Conservation (phyloP, 2,888 invertebrate genomes). For the Cosmia pyralina region DNA sequence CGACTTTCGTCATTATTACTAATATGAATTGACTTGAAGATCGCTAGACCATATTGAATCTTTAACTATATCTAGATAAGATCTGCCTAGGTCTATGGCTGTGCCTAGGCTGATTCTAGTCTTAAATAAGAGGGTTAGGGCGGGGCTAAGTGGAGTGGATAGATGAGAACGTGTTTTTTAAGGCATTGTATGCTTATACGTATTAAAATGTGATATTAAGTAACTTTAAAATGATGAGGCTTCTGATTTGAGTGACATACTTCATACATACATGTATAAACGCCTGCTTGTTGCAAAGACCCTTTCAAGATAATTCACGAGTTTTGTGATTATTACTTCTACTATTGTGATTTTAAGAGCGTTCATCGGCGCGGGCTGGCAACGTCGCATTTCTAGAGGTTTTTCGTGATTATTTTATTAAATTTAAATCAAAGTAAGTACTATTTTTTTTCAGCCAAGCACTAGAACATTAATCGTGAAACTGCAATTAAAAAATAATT, state of each 20-base stretch:
- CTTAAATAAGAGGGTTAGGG: slow-evolving; percentile 40
- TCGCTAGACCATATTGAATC: slow-evolving; percentile 44
- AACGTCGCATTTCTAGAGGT: no score
- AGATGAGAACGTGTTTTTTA: slow-evolving; percentile 26
- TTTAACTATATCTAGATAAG: slow-evolving; percentile 53
- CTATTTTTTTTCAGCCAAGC: no score
- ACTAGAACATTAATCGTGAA: no score
- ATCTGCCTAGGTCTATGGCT: slow-evolving; percentile 61
- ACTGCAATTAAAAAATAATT: no score
- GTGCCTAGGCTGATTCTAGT: slow-evolving; percentile 65
- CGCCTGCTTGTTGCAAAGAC: no score
- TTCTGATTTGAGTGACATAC: not conserved
- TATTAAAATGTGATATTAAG: slow-evolving; percentile 49
- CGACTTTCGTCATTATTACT: slow-evolving; percentile 23
- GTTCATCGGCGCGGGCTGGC: no score
- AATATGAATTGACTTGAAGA: slow-evolving; percentile 44
- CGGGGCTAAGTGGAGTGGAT: slow-evolving; percentile 49
- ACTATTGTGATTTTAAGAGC: no score
- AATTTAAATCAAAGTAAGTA: no score
- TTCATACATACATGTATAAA: not conserved
- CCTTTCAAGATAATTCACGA: not conserved
- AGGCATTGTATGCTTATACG: slow-evolving; percentile 12
- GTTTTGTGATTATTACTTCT: not conserved
- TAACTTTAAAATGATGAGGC: slow-evolving; percentile 31
- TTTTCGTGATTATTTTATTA: no score